phyloP scores from a whole-genome alignment of 1,140 invertebrate genomes.

The Holotrichia oblita region DNA sequence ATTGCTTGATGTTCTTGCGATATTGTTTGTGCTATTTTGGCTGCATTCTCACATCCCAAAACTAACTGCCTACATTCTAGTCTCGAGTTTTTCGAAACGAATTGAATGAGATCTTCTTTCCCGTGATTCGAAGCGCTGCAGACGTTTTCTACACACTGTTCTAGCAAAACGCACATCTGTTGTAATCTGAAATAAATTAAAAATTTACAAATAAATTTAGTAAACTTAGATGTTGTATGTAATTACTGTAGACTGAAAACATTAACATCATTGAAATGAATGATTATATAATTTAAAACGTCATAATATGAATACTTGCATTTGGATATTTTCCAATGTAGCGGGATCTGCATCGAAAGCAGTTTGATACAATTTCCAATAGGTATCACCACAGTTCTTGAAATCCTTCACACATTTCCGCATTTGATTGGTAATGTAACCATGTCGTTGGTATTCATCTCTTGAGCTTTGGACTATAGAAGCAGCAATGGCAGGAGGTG shows the following conservation, averaged over 20 bases:
- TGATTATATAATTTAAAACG: too few species aligned
- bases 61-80: constrained; percentile 60
- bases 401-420: constrained; percentile 82
- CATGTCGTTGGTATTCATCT: constrained; percentile 85
- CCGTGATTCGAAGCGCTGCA: constrained; percentile 61
- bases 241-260: too few species aligned
- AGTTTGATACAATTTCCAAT: constrained; percentile 86
- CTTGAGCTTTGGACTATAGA: constrained; percentile 80
- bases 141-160: constrained; percentile 78
- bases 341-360: constrained; percentile 93
- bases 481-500: constrained; percentile 90
- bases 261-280: too few species aligned
- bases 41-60: constrained; percentile 58
- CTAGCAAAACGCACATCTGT: constrained; percentile 79
- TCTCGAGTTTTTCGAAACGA: constrained; percentile 53
- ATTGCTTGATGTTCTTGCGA: constrained; percentile 58
- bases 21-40: constrained; percentile 57
- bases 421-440: constrained; percentile 83
- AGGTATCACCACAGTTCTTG: constrained; percentile 77
- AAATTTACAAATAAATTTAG: too few species aligned
- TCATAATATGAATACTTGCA: constrained; percentile 59
- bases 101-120: constrained; percentile 54
- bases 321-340: constrained; percentile 82
- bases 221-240: too few species aligned
- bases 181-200: constrained; percentile 68